Base-by-base conservation (phyloP, 2,113 vertebrate species). In the Propithecus coquereli region DNA sequence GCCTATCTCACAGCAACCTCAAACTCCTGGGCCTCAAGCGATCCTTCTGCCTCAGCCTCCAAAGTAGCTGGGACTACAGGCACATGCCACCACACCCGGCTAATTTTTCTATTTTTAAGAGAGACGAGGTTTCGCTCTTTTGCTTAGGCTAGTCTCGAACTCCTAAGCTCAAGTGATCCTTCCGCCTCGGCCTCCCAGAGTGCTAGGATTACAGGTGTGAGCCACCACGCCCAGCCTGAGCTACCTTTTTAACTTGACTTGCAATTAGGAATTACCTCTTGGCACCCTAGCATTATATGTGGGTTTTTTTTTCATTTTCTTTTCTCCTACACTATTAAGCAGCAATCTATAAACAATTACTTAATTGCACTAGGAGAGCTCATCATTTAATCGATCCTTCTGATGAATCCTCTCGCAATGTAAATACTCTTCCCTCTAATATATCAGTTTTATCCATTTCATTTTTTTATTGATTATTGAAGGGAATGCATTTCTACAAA, bases 81-180 rank as follows among this genome's bases (percentile, higher is more conserved):
- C 68, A 23, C 18, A 11, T 0, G 5, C 10, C n/a, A 71, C 20
- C n/a, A 40, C 1, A 5, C n/a, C 68, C 20, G 1, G n/a, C 37
- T 40, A 23, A 40, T 71, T 71, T 40, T 71, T 40, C 23, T 71
- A 23, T 71, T 40, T 40, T 71, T 40, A 40, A n/a, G 37, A 23
- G 10, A 71, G n/a, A 71, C 5, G 20, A 20, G 68, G 9, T 23
- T 11, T 71, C 4, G 20, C 22, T 23, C 2, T 71, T 71, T 71
- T 71, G n/a, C 9, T 37, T 34, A 23, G n/a, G 68, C 20, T 71
- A n/a, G 68, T 71, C 68, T 71, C 5, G 37, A 23, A 71, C 68
- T 71, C 20, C 18, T 71, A n/a, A 71, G 20, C 5, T 71, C n/a
- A 71, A 71, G 20, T 5, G 5, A 70, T 40, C 68, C 10, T 0